Conservation (phyloP, 2,888 invertebrate species). For the Blastobasis adustella region DNA sequence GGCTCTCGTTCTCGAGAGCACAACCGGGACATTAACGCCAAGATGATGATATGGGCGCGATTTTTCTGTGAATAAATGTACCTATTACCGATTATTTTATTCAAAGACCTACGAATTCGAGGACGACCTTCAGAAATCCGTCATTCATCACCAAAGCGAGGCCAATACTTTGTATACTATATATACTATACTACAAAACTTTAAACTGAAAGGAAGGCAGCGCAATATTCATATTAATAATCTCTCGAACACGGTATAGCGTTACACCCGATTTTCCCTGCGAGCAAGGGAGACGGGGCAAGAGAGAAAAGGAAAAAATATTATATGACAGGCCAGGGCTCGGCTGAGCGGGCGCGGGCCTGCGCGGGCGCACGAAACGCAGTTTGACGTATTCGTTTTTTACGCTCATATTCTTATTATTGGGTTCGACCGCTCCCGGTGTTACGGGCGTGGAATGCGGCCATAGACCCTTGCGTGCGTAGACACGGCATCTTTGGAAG, state of each 20-base stretch:
- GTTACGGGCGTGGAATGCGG: slow-evolving; percentile 70
- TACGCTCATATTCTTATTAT: slow-evolving; percentile 70
- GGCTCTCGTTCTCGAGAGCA: too few relatives aligned
- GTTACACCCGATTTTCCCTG: slow-evolving; percentile 64
- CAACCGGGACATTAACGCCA: too few relatives aligned
- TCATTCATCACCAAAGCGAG: slow-evolving; percentile 12
- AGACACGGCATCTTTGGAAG: slow-evolving; percentile 41
- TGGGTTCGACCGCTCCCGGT: slow-evolving; percentile 71
- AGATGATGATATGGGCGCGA: too few relatives aligned
- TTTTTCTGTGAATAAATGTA: too few relatives aligned
- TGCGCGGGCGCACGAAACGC: slow-evolving; percentile 54
- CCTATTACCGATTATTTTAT: too few relatives aligned
- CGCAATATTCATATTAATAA: slow-evolving; percentile 45
- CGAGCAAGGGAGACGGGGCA: slow-evolving; percentile 29
- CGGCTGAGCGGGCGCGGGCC: slow-evolving; percentile 19
- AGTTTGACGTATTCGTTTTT: slow-evolving; percentile 67
- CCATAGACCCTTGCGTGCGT: slow-evolving; percentile 41
- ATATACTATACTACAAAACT: background rate
- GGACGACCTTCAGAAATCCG: slow-evolving; percentile 4
- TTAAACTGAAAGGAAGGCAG: background rate
- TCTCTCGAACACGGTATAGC: slow-evolving; percentile 53
- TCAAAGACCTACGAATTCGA: background rate
- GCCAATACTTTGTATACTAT: background rate
- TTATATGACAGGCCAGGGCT: slow-evolving; percentile 44
- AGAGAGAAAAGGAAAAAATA: slow-evolving; percentile 17